Evolutionary conservation across 92 coral and sea anemone species (phyloP).

Genomic region (Palythoa heliodiscus): DNA sequence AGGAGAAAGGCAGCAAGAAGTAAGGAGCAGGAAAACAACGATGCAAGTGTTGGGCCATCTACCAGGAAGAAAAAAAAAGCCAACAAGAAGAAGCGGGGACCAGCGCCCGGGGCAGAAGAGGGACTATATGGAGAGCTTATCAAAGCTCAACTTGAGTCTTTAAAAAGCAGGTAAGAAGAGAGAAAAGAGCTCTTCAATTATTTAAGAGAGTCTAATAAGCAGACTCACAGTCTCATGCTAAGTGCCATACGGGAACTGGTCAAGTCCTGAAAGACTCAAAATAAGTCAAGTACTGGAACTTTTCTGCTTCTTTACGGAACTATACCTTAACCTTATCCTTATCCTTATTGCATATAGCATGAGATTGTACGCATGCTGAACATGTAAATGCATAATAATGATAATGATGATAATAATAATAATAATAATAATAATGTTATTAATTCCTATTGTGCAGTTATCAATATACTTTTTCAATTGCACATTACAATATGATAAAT

Average conservation of each 20-base stretch:
- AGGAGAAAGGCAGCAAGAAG: conserved; percentile 9
- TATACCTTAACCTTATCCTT: conserved; percentile 3
- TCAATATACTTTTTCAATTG: no score
- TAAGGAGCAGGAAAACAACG: not conserved
- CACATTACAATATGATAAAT: no score
- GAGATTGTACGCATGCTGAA: conserved; percentile 7
- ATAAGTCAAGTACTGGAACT: not conserved
- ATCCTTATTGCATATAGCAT: conserved; percentile 9
- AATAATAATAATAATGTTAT: no score
- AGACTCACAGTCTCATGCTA: conserved; percentile 43
- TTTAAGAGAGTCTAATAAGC: conserved; percentile 50
- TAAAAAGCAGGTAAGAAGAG: conserved; percentile 47
- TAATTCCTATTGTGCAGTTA: no score
- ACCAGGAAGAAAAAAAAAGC: conserved; percentile 29
- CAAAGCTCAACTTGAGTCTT: conserved; percentile 24
- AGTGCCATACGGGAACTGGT: conserved; percentile 48
- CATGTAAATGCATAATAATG: not conserved
- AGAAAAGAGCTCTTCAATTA: not conserved
- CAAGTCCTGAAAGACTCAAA: conserved; percentile 42
- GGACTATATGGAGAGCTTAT: conserved; percentile 43
- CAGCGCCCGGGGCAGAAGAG: conserved; percentile 25
- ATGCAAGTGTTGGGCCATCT: conserved; percentile 1
- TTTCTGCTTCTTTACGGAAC: not conserved
- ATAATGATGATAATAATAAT: not conserved
- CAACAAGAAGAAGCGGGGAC: conserved; percentile 31